These are phyloP conservation scores for Limnothrissa miodon DNA, from an alignment of 2,113 vertebrate genomes.

Conservation along the genomic window DNA sequence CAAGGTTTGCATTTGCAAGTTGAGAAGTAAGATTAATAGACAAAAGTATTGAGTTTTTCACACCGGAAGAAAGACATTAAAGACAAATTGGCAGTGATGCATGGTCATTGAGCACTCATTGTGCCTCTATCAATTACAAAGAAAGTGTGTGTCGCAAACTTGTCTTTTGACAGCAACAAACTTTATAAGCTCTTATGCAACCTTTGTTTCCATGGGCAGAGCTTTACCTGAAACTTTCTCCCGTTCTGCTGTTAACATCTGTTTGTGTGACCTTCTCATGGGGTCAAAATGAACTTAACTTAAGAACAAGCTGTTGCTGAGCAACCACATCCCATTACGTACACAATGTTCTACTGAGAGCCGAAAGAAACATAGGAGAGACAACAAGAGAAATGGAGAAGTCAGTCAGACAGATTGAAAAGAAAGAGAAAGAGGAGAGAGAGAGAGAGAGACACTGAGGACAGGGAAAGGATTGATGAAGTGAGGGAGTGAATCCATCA, in stretches of 20 bases:
- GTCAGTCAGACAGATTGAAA: neutral
- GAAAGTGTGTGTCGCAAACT: slow-evolving; percentile 30
- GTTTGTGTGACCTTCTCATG: slow-evolving; percentile 41
- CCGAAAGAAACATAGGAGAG: slow-evolving; percentile 52
- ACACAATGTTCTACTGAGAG: slow-evolving; percentile 55
- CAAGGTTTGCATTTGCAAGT: slow-evolving; percentile 38
- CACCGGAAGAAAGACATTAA: slow-evolving; percentile 12
- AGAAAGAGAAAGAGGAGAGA: neutral
- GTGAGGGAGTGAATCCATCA: slow-evolving; percentile 29
- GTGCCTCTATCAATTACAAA: neutral
- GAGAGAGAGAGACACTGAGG: neutral
- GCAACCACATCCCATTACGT: slow-evolving; percentile 77
- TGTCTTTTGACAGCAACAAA: slow-evolving; percentile 14
- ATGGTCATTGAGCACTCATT: neutral
- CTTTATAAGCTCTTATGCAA: slow-evolving; percentile 29
- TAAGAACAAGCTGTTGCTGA: slow-evolving; percentile 77
- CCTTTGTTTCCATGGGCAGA: neutral
- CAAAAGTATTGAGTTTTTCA: slow-evolving; percentile 33
- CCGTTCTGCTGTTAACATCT: slow-evolving; percentile 47
- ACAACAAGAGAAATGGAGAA: slow-evolving; percentile 31
- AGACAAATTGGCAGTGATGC: slow-evolving; percentile 32
- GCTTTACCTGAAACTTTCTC: slow-evolving; percentile 16
- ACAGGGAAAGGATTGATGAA: neutral
- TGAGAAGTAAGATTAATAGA: slow-evolving; percentile 54
- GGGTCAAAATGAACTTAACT: slow-evolving; percentile 72